These are phyloP conservation scores for Eunapius fragilis DNA, from an alignment of 37 sponge, comb jelly and placozoan species.

Conservation along the genomic window DNA sequence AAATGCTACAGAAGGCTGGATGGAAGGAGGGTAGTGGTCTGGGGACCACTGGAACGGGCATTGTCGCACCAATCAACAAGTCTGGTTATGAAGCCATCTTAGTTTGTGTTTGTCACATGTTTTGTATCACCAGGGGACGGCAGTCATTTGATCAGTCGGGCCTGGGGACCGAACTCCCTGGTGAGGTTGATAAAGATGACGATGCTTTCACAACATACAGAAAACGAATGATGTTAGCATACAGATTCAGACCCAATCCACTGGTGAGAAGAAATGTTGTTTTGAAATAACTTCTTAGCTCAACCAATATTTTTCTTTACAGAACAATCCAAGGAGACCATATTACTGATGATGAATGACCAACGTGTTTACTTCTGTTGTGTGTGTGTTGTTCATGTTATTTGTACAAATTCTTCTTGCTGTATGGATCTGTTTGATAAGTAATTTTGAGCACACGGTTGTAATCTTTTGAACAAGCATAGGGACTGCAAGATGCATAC, in stretches of 20 bases:
- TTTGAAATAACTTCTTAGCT: background rate
- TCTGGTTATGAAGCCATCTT: slow-evolving; percentile 36
- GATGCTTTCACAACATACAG: slow-evolving; percentile 91
- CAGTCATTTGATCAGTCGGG: slow-evolving; percentile 84
- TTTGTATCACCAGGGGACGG: slow-evolving; percentile 68
- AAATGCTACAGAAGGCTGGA: slow-evolving; percentile 96
- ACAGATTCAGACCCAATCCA: slow-evolving; percentile 96
- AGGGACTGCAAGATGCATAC: no score
- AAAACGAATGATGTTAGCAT: slow-evolving; percentile 99
- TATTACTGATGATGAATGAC: no score
- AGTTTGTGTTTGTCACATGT: no score
- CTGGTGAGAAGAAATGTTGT: slow-evolving; percentile 51
- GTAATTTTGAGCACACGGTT: no score
- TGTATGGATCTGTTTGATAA: no score
- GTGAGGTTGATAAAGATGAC: slow-evolving; percentile 77
- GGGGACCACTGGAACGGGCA: slow-evolving; percentile 86
- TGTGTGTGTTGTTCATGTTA: no score
- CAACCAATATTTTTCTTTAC: background rate
- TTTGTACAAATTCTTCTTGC: no score
- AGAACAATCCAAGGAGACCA: no score
- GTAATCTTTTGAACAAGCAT: no score
- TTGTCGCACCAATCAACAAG: slow-evolving; percentile 91
- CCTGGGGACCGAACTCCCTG: slow-evolving; percentile 76
- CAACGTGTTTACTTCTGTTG: no score
- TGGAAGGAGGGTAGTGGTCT: slow-evolving; percentile 96